Percentiles rank a stretch among this genome's conserved stretches.
Evolutionary conservation across 2,888 invertebrate species (phyloP).

Genomic region (Noctua fimbriata): DNA sequence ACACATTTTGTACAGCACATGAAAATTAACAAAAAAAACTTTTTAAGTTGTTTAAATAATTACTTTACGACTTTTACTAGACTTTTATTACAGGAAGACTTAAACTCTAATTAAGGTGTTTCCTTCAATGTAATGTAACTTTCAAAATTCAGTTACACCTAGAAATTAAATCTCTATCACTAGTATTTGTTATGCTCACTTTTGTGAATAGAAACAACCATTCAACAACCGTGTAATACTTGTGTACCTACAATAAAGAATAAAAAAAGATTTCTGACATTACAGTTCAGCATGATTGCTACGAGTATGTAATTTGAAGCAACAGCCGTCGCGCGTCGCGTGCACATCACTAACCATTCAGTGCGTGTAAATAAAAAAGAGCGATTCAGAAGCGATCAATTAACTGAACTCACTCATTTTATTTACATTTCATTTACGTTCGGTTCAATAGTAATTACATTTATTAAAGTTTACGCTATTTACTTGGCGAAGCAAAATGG

Average conservation of each 20-base stretch:
- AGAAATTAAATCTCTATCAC: not conserved
- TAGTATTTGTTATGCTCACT: not conserved
- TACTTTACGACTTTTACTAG: not conserved
- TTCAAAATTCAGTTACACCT: not conserved
- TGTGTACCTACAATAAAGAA: conserved; percentile 3
- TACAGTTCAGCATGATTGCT: conserved; percentile 25
- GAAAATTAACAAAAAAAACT: not conserved
- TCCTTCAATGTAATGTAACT: not conserved
- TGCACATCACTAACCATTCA: conserved; percentile 53
- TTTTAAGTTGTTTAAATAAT: not conserved
- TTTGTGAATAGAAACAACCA: conserved; percentile 4
- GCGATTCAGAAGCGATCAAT: conserved; percentile 42
- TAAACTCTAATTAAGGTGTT: not conserved
- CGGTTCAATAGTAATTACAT: not conserved
- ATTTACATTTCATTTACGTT: conserved; percentile 23
- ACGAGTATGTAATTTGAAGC: conserved; percentile 28
- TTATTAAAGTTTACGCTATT: conserved; percentile 21
- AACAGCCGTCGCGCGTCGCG: conserved; percentile 54
- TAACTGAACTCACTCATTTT: conserved; percentile 31
- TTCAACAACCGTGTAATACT: not conserved
- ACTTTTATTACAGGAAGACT: not conserved
- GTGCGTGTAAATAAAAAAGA: conserved; percentile 45
- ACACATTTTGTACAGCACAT: not conserved
- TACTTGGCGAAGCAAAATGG: not conserved
- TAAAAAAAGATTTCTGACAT: conserved; percentile 20